Conservation (phyloP, 2,113 vertebrate genomes). For the Catagonus wagneri region DNA sequence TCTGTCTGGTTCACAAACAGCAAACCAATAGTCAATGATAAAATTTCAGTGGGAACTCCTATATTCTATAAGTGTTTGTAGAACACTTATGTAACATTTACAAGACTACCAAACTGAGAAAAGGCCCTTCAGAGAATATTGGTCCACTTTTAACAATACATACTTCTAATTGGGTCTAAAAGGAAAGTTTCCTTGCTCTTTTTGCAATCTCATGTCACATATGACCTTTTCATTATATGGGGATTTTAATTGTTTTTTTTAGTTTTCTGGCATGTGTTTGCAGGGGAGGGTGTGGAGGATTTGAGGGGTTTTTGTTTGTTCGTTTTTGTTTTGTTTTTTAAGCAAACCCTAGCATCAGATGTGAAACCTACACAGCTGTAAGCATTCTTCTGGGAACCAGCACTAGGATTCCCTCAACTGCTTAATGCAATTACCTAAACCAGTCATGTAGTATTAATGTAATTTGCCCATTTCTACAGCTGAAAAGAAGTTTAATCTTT, state of each 20-base stretch:
- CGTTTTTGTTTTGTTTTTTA: neutral
- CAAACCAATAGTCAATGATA: constrained; percentile 61
- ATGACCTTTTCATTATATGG: constrained; percentile 77
- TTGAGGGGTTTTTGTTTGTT: too few species aligned
- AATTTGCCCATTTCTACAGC: constrained; percentile 90
- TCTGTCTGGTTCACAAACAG: constrained; percentile 59
- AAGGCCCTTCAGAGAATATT: neutral
- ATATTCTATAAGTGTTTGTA: constrained; percentile 50
- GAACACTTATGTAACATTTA: constrained; percentile 84
- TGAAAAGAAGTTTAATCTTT: constrained; percentile 87
- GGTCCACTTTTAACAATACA: constrained; percentile 70
- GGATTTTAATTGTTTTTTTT: constrained; percentile 26
- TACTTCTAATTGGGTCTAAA: constrained; percentile 82
- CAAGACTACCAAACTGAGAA: constrained; percentile 85
- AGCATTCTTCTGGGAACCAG: constrained; percentile 97
- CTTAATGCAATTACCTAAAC: constrained; percentile 95
- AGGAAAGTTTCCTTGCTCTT: constrained; percentile 80
- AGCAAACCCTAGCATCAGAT: constrained; percentile 87
- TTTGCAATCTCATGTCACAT: constrained; percentile 67
- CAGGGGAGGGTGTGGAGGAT: neutral
- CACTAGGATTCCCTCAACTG: constrained; percentile 91
- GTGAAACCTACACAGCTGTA: constrained; percentile 93
- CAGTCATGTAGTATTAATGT: constrained; percentile 92
- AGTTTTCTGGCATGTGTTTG: constrained; percentile 57
- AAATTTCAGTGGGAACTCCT: constrained; percentile 81